These are phyloP conservation scores for Corythaixoides concolor DNA, from an alignment of 2,113 vertebrate species.

Conservation along the genomic window DNA sequence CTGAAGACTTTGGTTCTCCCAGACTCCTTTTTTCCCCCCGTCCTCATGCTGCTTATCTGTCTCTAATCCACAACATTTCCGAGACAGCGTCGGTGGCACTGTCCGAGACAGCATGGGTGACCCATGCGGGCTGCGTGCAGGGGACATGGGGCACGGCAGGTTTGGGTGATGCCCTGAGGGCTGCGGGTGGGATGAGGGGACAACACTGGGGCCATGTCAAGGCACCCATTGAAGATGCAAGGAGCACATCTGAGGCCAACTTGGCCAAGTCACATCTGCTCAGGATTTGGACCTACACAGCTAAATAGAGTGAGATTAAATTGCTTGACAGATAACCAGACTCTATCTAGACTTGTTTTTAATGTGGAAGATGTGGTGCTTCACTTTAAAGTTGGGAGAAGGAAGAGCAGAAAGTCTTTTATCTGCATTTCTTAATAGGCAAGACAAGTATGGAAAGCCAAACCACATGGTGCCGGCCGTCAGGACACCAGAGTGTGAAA, in stretches of 20 bases:
- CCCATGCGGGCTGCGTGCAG: accelerated
- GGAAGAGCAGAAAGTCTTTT: neutral
- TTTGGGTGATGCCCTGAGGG: neutral
- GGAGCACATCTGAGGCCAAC: neutral
- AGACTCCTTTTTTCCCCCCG: neutral
- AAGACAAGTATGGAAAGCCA: neutral
- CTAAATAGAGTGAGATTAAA: neutral
- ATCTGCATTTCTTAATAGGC: neutral
- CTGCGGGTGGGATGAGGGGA: neutral
- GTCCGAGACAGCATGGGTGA: accelerated
- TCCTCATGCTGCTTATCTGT: neutral
- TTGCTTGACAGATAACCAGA: neutral
- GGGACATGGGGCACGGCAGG: accelerated
- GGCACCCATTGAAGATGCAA: neutral
- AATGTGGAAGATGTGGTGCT: neutral
- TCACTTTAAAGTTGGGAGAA: neutral
- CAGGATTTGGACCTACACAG: neutral
- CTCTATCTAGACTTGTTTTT: neutral
- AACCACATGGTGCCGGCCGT: neutral
- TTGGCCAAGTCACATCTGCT: neutral
- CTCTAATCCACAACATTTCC: neutral
- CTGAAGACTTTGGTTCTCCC: neutral
- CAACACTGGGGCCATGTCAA: neutral
- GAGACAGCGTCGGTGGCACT: neutral
- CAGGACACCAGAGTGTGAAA: neutral